These are phyloP conservation scores for Leptarthrus brevirostris DNA, from an alignment of 2,888 invertebrate species.

Conservation along the genomic window DNA sequence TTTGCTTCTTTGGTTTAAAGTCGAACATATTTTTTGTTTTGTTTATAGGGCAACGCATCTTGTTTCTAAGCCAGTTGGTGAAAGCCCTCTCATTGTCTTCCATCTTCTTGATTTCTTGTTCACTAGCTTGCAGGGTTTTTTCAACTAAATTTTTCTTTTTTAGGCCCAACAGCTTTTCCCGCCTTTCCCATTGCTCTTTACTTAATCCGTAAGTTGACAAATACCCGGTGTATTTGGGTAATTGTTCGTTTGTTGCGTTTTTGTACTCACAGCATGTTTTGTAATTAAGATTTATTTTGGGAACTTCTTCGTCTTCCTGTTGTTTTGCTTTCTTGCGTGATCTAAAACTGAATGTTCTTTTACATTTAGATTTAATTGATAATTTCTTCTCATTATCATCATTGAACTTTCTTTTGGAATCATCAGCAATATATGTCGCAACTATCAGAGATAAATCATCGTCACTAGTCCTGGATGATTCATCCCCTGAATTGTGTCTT, in stretches of 20 bases:
- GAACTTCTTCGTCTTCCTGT: conserved; percentile 40
- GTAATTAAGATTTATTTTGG: conserved; percentile 62
- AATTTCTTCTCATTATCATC: not conserved
- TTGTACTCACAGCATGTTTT: conserved; percentile 67
- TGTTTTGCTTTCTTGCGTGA: conserved; percentile 48
- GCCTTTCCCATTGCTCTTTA: conserved; percentile 66
- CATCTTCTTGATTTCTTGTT: conserved; percentile 67
- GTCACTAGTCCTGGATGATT: conserved; percentile 53
- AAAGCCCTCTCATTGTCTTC: conserved; percentile 70
- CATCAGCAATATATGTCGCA: conserved; percentile 61
- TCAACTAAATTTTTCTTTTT: conserved; percentile 60
- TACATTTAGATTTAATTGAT: not conserved
- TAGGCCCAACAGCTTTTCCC: conserved; percentile 64
- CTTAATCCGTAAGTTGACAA: conserved; percentile 70
- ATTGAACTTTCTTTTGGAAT: conserved; percentile 49
- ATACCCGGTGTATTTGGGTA: conserved; percentile 69
- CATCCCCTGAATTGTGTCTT: not conserved
- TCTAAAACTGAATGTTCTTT: conserved; percentile 48
- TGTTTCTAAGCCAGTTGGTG: conserved; percentile 69
- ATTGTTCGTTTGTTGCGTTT: conserved; percentile 61
- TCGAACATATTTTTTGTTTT: conserved; percentile 67
- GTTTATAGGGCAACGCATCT: conserved; percentile 66
- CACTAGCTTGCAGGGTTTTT: conserved; percentile 64
- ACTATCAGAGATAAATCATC: conserved; percentile 65
- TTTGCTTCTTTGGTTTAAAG: conserved; percentile 37